phyloP scores from a whole-genome alignment of 2,888 invertebrate genomes.

The Onchidella celtica region DNA sequence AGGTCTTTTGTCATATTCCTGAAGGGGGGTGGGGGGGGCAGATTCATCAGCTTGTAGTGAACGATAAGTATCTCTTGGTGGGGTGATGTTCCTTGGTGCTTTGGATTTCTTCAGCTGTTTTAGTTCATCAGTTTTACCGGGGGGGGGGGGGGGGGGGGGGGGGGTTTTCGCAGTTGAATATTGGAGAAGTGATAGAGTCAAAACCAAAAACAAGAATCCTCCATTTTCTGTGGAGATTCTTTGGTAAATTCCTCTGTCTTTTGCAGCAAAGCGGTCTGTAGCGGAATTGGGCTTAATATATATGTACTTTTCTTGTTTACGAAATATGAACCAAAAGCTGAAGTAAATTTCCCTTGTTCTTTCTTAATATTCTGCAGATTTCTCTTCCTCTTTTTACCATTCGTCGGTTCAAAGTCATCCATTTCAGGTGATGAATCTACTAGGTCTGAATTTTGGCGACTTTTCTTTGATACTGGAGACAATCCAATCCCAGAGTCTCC shows the following conservation, averaged over 20 bases:
- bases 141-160: no score
- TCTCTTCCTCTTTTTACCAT: neutral
- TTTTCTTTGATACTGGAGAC: conserved; percentile 30
- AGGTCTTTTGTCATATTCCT: neutral
- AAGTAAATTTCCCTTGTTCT: neutral
- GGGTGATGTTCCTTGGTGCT: neutral
- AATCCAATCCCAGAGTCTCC: conserved; percentile 39
- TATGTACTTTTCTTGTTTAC: conserved; percentile 33
- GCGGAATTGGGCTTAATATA: conserved; percentile 22
- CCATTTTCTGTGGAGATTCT: neutral
- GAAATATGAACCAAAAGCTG: neutral
- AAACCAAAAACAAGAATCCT: conserved; percentile 43
- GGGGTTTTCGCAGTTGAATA: no score
- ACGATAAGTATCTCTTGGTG: conserved; percentile 21
- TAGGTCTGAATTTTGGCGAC: neutral
- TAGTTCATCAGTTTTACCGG: no score
- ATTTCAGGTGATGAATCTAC: neutral
- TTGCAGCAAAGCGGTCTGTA: neutral
- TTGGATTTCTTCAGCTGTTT: neutral
- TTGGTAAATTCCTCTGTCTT: neutral
- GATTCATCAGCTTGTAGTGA: neutral
- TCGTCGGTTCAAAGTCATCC: neutral
- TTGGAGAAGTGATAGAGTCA: conserved; percentile 8
- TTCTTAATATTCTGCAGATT: neutral
- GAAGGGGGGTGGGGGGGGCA: conserved; percentile 17